A percentile compares a stretch with the other conserved stretches of the same genome.
phyloP scores from a whole-genome alignment of 92 coral and sea anemone species.

The Montipora capitata region DNA sequence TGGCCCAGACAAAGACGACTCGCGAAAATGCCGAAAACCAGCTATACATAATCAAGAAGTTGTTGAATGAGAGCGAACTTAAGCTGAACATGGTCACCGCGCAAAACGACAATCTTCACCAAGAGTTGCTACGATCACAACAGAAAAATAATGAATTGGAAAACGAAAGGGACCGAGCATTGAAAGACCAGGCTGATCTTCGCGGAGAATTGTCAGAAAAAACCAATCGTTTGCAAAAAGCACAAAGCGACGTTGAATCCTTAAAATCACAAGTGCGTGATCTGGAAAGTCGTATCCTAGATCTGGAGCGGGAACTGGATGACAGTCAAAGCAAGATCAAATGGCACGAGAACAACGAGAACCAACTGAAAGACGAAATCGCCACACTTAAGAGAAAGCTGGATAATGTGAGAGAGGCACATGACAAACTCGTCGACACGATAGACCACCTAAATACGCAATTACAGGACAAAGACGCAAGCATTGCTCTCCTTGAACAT shows the following conservation, averaged over 20 bases:
- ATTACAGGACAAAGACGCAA: slow-evolving; percentile 91
- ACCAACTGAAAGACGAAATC: slow-evolving; percentile 90
- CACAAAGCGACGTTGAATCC: slow-evolving; percentile 74
- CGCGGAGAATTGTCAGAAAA: slow-evolving; percentile 87
- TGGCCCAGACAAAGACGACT: slow-evolving; percentile 84
- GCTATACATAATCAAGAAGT: slow-evolving; percentile 81
- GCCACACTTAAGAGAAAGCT: slow-evolving; percentile 87
- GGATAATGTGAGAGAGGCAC: slow-evolving; percentile 85
- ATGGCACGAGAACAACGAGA: slow-evolving; percentile 90
- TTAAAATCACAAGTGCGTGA: slow-evolving; percentile 83
- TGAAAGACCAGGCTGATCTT: slow-evolving; percentile 88
- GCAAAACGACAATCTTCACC: slow-evolving; percentile 88
- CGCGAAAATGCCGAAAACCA: slow-evolving; percentile 87
- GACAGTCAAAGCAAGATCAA: slow-evolving; percentile 88
- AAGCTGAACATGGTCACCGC: slow-evolving; percentile 79
- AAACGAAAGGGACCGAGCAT: slow-evolving; percentile 85
- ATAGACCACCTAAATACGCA: slow-evolving; percentile 81
- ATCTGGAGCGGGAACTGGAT: slow-evolving; percentile 73
- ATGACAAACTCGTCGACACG: slow-evolving; percentile 85
- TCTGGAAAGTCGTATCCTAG: slow-evolving; percentile 61
- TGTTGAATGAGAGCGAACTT: slow-evolving; percentile 79
- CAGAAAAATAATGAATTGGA: slow-evolving; percentile 84
- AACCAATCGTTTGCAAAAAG: slow-evolving; percentile 72
- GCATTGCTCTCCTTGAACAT: slow-evolving; percentile 89
- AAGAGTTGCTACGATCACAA: slow-evolving; percentile 90